Base-by-base conservation (phyloP, 2,113 vertebrate genomes). In the Mastomys coucha region DNA sequence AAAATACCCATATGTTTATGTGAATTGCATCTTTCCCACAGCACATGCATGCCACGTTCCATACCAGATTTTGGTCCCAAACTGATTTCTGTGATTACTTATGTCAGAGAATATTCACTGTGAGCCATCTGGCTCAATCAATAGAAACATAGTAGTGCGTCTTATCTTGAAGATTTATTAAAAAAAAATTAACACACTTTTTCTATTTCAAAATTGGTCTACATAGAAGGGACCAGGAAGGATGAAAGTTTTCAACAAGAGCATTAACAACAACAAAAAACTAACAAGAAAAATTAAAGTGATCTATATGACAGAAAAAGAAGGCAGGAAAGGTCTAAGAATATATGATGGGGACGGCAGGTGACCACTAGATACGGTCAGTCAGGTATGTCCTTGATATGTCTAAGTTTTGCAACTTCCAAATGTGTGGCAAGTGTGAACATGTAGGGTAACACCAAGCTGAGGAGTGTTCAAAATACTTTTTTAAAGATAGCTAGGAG, bases 111-210 rank as follows among this genome's bases (percentile, higher is more conserved):
- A 91, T 97, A 97, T 96, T 97, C 63, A 72, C 96, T 95, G 94
- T 81, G 93, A 96, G 95, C 97, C 97, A 98, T 98, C 97, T 98
- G 98, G 97, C 92, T 96, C 75, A 49, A 95, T 96, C 97, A 98
- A 97, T 97, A 96, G 98, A 98, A 98, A 97, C 91, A 96, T 77
- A 97, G 93, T 95, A 93, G 97, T 95, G 93, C 72, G 3, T n/a
- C n/a, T n/a, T 95, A 96, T 88, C 95, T 96, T 97, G 97, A 95
- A 97, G 88, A 82, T 73, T 94, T 97, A 97, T 96, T 89, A n/a
- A n/a, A n/a, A 98, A 88, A 97, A 97, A 98, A 94, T 96, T 98
- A 97, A 97, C 89, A 96, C 58, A 94, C 69, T 96, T 97, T 96
- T 96, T 97, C 91, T 93, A 95, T 93, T 97, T 95, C 93, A 92